Percentiles rank a stretch among this genome's conserved stretches.
phyloP scores from a whole-genome alignment of 2,888 invertebrate species.

The Perithous albicinctus region DNA sequence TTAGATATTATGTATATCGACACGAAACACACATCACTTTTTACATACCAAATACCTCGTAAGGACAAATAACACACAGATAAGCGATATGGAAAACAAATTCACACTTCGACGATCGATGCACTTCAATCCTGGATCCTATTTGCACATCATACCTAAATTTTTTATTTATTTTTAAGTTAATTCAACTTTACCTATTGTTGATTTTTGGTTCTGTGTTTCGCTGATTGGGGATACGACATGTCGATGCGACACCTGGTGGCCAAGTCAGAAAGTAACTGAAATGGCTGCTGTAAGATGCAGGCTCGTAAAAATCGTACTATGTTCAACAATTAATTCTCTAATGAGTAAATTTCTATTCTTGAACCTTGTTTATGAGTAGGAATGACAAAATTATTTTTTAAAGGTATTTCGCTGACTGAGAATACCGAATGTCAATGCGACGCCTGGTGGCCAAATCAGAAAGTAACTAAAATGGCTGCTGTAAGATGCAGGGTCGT shows the following conservation, averaged over 20 bases:
- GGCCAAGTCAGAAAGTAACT: background rate
- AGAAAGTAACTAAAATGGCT: no score
- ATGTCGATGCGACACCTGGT: background rate
- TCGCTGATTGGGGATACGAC: background rate
- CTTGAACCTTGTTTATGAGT: no score
- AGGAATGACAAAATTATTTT: no score
- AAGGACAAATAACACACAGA: background rate
- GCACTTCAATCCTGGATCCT: background rate
- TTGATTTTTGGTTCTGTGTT: background rate
- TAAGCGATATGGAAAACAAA: constrained; percentile 1
- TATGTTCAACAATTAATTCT: no score
- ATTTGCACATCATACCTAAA: background rate
- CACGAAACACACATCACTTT: constrained; percentile 42
- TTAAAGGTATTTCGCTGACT: no score
- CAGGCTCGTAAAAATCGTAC: no score
- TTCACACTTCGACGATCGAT: constrained; percentile 7
- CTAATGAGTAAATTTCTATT: no score
- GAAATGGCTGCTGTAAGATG: background rate
- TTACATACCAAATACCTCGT: constrained; percentile 12
- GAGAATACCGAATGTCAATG: no score
- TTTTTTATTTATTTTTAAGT: background rate
- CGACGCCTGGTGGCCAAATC: no score
- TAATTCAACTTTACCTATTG: background rate
- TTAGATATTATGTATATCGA: constrained; percentile 49
- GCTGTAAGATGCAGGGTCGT: no score